These are phyloP conservation scores for Phoebastria nigripes DNA, from an alignment of 2,797 vertebrate species.

Conservation along the genomic window DNA sequence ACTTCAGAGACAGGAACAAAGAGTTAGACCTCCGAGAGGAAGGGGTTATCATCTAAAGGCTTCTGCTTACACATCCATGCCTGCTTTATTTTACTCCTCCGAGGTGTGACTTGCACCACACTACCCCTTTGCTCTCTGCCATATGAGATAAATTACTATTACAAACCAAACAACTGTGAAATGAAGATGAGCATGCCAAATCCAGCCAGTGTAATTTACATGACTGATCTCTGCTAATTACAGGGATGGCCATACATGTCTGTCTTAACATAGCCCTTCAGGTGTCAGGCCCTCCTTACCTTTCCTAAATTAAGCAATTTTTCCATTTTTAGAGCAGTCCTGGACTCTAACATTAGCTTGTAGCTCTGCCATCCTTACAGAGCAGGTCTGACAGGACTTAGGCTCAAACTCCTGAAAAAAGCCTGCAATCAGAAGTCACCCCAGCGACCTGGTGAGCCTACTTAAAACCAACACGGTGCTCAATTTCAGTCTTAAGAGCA, in stretches of 20 bases:
- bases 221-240: neutral
- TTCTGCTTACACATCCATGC: neutral
- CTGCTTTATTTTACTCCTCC: neutral
- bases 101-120: neutral
- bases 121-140: neutral
- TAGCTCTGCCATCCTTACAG: neutral
- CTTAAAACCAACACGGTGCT: neutral
- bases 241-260: neutral
- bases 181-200: neutral
- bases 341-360: neutral
- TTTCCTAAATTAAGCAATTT: neutral
- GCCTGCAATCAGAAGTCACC: neutral
- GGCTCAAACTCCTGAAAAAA: neutral
- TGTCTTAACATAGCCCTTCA: neutral
- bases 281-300: neutral
- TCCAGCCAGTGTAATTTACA: neutral
- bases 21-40: neutral
- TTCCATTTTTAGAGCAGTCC: neutral
- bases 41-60: neutral
- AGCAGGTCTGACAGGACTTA: slow-evolving; percentile 8
- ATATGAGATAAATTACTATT: neutral
- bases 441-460: neutral
- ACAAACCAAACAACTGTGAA: neutral
- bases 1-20: neutral
- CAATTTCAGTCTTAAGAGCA: neutral